A percentile compares a stretch with the other conserved stretches of the same genome.
phyloP scores from a whole-genome alignment of 2,113 vertebrate genomes.

The Pterocles gutturalis region DNA sequence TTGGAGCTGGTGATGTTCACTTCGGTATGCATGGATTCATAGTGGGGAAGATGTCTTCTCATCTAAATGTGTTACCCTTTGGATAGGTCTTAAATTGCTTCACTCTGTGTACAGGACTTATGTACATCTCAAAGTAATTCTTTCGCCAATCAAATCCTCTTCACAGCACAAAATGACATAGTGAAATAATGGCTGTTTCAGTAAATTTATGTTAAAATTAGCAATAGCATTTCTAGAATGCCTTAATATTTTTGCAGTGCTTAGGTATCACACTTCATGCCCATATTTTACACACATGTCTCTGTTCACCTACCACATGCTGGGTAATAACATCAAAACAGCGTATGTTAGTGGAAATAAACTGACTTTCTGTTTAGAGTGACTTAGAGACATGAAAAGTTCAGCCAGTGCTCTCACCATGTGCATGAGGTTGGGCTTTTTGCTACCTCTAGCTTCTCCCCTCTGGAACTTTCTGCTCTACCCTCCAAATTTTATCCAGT shows the following conservation, averaged over 20 bases:
- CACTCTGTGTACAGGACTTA: neutral
- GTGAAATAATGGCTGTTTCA: neutral
- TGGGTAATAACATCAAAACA: conserved; percentile 2
- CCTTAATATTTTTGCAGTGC: conserved; percentile 15
- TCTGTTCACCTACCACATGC: neutral
- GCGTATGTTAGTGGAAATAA: neutral
- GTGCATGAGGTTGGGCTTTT: neutral
- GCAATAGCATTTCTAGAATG: conserved; percentile 21
- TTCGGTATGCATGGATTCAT: neutral
- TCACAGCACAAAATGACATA: neutral
- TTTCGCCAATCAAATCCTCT: neutral
- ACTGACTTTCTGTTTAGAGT: neutral
- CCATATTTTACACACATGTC: neutral
- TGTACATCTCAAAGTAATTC: neutral
- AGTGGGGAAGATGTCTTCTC: neutral
- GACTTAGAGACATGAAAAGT: neutral
- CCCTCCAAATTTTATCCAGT: neutral
- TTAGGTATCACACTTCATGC: conserved; percentile 6
- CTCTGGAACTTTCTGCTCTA: neutral
- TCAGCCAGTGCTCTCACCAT: fast-evolving
- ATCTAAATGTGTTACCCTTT: neutral
- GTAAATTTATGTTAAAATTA: neutral
- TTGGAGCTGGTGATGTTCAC: neutral
- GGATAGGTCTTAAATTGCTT: neutral
- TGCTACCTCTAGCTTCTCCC: neutral